Conservation (phyloP, 35 echinoderm and acorn worm species). For the Holothuria glaberrima region DNA sequence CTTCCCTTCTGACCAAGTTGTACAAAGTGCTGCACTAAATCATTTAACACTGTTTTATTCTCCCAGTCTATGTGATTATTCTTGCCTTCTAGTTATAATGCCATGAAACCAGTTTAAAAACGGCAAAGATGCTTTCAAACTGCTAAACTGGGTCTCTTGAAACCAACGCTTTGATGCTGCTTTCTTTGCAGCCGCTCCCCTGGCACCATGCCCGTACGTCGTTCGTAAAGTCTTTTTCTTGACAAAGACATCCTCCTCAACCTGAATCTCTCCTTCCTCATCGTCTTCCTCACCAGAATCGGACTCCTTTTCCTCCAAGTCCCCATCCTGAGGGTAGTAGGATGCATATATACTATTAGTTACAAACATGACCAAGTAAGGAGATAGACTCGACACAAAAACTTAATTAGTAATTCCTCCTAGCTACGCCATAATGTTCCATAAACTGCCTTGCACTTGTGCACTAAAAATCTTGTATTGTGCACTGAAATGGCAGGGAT, state of each 20-base stretch:
- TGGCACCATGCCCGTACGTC: neutral
- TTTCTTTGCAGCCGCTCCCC: slow-evolving; percentile 32
- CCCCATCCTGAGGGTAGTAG: neutral
- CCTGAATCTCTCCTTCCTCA: slow-evolving; percentile 78
- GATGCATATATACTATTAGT: no score
- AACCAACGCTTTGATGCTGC: slow-evolving; percentile 90
- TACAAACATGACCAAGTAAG: no score
- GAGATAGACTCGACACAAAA: no score
- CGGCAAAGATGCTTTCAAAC: slow-evolving; percentile 48
- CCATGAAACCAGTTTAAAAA: slow-evolving; percentile 97
- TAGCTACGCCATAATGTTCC: no score
- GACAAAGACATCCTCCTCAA: slow-evolving; percentile 95
- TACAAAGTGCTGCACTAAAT: no score
- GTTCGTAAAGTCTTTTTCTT: slow-evolving; percentile 48
- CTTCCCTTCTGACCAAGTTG: no score
- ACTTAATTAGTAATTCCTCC: no score
- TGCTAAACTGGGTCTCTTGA: slow-evolving; percentile 80
- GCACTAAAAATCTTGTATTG: no score
- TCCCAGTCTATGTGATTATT: neutral
- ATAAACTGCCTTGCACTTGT: no score
- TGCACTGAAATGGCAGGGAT: no score
- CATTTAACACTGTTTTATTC: no score
- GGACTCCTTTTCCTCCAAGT: neutral
- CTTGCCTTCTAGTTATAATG: slow-evolving; percentile 94
- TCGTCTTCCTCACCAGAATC: slow-evolving; percentile 77